Base-by-base conservation (phyloP, 2,113 vertebrate species). In the Eolophus roseicapilla region DNA sequence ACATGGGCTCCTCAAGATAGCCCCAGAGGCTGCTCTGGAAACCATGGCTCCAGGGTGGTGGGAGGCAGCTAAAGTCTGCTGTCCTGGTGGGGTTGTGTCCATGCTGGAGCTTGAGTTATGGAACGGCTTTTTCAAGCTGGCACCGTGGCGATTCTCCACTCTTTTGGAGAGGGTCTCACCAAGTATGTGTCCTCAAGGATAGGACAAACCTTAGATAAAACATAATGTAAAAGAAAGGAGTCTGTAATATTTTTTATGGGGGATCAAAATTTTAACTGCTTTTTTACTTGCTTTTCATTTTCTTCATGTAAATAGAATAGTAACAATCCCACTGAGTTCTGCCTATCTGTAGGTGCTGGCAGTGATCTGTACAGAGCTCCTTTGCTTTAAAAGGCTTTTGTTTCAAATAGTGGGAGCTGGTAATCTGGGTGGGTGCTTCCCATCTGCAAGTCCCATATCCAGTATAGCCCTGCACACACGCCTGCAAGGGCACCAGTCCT, bases 401-500 rank as follows among this genome's bases (percentile, higher is more conserved):
- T 62, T 94, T 90, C 53, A 65, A 68, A 49, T 8, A 41, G 29
- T 69, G 39, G 47, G 53, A 90, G 62, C 35, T 82, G 65, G 57
- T 49, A 28, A 85, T 55, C 31, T 76, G 47, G 73, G 53, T 44
- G 50, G 33, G 11, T 71, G 24, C 29, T 93, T 80, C 83, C 69
- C 65, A 28, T 35, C 73, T 78, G 35, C n/a, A 47, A 63, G 29
- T 63, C 81, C n/a, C 2, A 1, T 73, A 76, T 39, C 52, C 62
- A 41, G 17, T 11, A 5, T 19, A 79, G 57, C 44, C 57, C 77
- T n/a, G 10, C 21, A 67, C 65, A n/a, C 20, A 9, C 0, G 0
- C 49, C 67, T 90, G 65, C 91, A 95, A 90, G 92, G 96, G 86
- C 83, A 90, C 53, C 41, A 67, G 46, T 43, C 59, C 73, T 86